Conservation (phyloP, 2,797 vertebrate species). For the Natrix natrix region DNA sequence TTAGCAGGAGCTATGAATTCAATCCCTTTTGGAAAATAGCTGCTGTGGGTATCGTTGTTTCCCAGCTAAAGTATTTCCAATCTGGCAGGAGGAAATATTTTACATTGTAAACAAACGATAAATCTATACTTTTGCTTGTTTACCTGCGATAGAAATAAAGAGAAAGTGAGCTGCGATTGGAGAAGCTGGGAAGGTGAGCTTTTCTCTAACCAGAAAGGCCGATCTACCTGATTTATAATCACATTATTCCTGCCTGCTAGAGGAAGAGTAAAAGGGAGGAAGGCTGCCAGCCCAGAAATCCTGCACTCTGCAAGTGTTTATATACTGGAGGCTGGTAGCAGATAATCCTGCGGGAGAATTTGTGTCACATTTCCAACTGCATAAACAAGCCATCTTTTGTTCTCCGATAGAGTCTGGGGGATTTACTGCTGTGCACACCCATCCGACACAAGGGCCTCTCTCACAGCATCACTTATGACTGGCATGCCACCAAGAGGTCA, state of each 20-base stretch:
- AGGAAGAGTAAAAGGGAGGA: neutral
- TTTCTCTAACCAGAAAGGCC: slow-evolving; percentile 17
- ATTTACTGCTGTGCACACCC: neutral
- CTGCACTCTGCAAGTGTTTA: neutral
- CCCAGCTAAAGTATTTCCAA: neutral
- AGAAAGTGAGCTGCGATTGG: neutral
- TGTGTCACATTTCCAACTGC: neutral
- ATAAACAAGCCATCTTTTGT: neutral
- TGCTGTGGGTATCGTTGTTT: neutral
- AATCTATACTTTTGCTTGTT: neutral
- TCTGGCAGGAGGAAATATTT: neutral
- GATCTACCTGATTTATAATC: slow-evolving; percentile 23
- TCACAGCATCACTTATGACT: neutral
- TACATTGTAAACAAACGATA: neutral
- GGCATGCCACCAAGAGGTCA: neutral
- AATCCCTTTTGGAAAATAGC: neutral
- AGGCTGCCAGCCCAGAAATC: neutral
- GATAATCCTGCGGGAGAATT: neutral
- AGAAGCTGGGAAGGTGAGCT: slow-evolving; percentile 2
- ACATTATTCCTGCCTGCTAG: neutral
- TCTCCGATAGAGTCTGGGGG: neutral
- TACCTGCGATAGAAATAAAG: neutral
- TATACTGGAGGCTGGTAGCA: neutral
- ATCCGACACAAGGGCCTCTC: neutral
- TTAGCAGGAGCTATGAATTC: neutral